A percentile compares a stretch with the other conserved stretches of the same genome.
Evolutionary conservation across 2,797 vertebrate genomes (phyloP).

Genomic region (Mus spretus): DNA sequence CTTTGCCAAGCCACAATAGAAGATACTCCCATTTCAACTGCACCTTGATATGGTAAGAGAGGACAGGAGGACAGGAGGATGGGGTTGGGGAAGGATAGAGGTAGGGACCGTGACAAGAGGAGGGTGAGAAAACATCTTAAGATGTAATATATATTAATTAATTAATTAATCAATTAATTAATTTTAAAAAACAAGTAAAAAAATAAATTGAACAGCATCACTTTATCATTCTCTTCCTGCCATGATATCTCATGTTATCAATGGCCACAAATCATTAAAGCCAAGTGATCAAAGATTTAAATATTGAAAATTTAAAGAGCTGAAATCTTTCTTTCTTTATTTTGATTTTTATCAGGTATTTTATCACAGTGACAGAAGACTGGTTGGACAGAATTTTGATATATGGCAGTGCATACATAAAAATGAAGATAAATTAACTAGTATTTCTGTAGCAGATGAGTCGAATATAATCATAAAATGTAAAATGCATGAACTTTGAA

Average conservation of each 20-base stretch:
- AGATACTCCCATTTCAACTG: too few species aligned
- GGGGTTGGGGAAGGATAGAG: too few species aligned
- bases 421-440: background rate
- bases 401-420: background rate
- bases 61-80: too few species aligned
- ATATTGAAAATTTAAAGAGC: background rate
- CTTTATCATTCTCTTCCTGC: background rate
- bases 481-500: background rate
- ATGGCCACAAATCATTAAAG: background rate
- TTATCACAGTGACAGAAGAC: background rate
- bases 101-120: too few species aligned
- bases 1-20: too few species aligned
- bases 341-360: background rate
- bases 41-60: too few species aligned
- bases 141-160: too few species aligned
- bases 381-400: background rate
- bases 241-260: background rate
- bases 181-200: too few species aligned
- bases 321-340: background rate
- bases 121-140: too few species aligned
- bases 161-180: too few species aligned
- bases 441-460: background rate
- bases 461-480: background rate
- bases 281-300: background rate
- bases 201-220: background rate